A percentile compares a stretch with the other conserved stretches of the same genome.
phyloP scores from a whole-genome alignment of 1,140 invertebrate species.

The Trachymyrmex septentrionalis region DNA sequence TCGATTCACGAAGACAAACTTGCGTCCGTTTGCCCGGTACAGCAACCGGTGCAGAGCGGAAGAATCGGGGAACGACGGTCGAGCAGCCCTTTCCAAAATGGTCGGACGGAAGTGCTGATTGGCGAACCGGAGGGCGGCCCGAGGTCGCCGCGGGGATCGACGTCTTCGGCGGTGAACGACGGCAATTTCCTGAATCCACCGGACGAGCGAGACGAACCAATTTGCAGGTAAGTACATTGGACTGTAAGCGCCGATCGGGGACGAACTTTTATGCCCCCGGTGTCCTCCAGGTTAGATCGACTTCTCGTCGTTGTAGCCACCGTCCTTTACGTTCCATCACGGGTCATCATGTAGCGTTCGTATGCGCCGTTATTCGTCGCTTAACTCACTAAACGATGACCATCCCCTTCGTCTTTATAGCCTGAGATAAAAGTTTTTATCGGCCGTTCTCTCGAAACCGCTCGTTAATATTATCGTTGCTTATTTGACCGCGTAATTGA shows the following conservation, averaged over 20 bases:
- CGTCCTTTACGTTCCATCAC: conserved; percentile 2
- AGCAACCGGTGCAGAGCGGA: conserved; percentile 74
- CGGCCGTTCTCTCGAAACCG: not conserved
- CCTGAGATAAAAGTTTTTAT: conserved; percentile 40
- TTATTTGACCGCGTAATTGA: conserved; percentile 13
- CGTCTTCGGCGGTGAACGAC: conserved; percentile 84
- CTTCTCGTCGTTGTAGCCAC: not conserved
- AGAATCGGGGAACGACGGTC: conserved; percentile 85
- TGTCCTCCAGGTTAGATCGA: not conserved
- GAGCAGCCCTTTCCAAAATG: conserved; percentile 90
- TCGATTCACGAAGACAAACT: not conserved
- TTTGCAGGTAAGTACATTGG: conserved; percentile 80
- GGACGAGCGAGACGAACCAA: conserved; percentile 83
- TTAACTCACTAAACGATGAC: not conserved
- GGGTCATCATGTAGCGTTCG: not conserved
- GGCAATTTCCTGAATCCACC: conserved; percentile 79
- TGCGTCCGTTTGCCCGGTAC: conserved; percentile 18
- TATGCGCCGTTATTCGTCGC: not conserved
- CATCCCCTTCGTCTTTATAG: not conserved
- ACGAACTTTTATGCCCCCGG: conserved; percentile 6
- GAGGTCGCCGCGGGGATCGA: conserved; percentile 85
- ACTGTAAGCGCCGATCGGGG: not conserved
- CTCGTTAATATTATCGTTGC: conserved; percentile 32
- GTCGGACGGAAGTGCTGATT: conserved; percentile 91
- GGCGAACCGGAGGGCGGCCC: conserved; percentile 87